A percentile compares a stretch with the other conserved stretches of the same genome.
These are phyloP conservation scores for Gambelia wislizenii DNA, from an alignment of 2,797 vertebrate species.

Conservation along the genomic window DNA sequence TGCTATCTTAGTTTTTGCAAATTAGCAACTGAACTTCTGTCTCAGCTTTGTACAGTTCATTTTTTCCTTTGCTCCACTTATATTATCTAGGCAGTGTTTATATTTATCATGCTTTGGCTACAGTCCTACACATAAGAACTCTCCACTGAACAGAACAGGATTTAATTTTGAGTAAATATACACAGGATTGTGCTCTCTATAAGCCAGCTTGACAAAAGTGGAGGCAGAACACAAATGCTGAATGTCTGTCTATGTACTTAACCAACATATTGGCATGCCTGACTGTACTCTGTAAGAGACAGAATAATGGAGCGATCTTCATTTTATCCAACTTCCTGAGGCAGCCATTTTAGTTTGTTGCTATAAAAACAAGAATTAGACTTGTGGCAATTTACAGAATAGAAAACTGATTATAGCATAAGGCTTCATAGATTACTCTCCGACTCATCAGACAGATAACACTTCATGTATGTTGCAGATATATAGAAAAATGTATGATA, in stretches of 20 bases:
- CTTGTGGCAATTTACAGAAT: neutral
- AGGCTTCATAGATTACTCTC: neutral
- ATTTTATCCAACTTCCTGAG: neutral
- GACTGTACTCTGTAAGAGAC: neutral
- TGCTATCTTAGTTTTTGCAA: neutral
- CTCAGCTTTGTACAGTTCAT: neutral
- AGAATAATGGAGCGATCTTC: conserved; percentile 5
- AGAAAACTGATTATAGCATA: neutral
- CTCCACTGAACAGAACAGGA: neutral
- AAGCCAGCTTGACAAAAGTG: neutral
- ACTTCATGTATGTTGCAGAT: neutral
- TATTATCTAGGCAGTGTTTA: neutral
- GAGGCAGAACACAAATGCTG: neutral
- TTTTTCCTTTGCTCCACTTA: neutral
- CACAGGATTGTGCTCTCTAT: neutral
- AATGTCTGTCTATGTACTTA: neutral
- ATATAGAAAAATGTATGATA: neutral
- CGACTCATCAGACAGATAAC: neutral
- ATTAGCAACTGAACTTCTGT: neutral
- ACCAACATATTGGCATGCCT: neutral
- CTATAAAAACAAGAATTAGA: neutral
- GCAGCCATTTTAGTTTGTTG: neutral
- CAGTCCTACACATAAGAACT: neutral
- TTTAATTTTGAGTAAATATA: conserved; percentile 9
- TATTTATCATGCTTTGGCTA: neutral